These are phyloP conservation scores for Furnarius figulus DNA, from an alignment of 2,113 vertebrate genomes.

Conservation along the genomic window DNA sequence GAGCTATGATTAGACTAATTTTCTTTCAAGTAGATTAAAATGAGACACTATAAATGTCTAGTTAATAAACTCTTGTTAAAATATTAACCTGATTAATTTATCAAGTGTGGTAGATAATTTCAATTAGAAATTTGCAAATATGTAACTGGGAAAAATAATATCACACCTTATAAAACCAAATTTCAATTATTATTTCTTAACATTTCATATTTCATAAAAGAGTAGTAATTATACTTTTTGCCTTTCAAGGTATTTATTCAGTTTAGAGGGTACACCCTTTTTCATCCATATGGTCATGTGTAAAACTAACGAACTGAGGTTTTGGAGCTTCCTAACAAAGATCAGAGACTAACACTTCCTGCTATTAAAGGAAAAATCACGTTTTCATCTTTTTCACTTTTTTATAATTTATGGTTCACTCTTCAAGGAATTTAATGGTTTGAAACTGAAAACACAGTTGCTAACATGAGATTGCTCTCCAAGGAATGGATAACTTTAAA, in stretches of 20 bases:
- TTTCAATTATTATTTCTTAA: not conserved
- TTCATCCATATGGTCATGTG: not conserved
- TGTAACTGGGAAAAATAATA: not conserved
- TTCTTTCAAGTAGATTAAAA: constrained; percentile 23
- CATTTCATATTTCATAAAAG: not conserved
- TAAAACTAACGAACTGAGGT: not conserved
- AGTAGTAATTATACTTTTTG: not conserved
- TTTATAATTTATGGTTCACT: not conserved
- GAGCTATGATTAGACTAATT: not conserved
- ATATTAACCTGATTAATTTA: constrained; percentile 38
- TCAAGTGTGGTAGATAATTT: not conserved
- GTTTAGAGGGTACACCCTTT: not conserved
- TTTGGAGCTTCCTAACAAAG: not conserved
- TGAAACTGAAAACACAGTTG: not conserved
- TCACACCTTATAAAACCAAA: not conserved
- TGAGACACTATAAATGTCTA: not conserved
- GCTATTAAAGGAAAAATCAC: not conserved
- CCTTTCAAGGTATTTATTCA: not conserved
- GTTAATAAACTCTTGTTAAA: constrained; percentile 27
- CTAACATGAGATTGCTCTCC: not conserved
- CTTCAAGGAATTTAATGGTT: not conserved
- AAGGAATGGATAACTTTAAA: not conserved
- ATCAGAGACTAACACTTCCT: not conserved
- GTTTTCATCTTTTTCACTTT: not conserved
- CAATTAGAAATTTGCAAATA: not conserved